Evolutionary conservation across 2,797 vertebrate genomes (phyloP), one percentile per base, ranked within the genome.

Genomic region (Amblyopsis hoosieri): DNA sequence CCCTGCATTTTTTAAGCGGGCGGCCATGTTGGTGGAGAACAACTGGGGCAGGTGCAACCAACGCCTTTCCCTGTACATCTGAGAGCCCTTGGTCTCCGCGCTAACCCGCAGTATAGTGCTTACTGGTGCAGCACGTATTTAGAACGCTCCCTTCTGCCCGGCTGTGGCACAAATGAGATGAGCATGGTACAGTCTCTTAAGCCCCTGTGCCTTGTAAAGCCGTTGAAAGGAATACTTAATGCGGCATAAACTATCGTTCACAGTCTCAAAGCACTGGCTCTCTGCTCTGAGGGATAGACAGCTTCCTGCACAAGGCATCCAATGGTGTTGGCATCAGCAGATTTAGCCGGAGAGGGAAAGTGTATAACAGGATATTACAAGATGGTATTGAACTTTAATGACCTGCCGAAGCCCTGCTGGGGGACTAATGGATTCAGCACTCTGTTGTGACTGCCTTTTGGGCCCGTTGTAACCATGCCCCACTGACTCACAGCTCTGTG

Each of bases 131-230:
- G 76, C 64, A 42, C 74, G 78, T 81, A 76, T 84, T 87, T 81
- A 84, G 83, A 88, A 81, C 75, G 81, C 69, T 86, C 64, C 75
- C 74, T 76, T 83, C 79, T 75, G 76, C 33, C 74, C 72, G 55
- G 80, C 67, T 63, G 69, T 81, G 84, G 85, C 87, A 86, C 75
- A 87, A 83, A 89, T 81, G 84, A 87, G 84, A 89, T 74, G 87
- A 86, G 80, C 79, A 77, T 69, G 79, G 78, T 85, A 83, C 66
- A 71, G 73, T 84, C 74, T 79, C 78, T 77, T 86, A 85, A 89
- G 89, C 86, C 90, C 87, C 64, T 51, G 81, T 74, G 85, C 76
- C 85, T 85, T 88, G 87, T 91, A 90, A 86, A 89, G 82, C 83
- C 84, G 84, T 80, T 84, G 82, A 88, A 85, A 89, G 84, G 81